Evolutionary conservation across 2,113 vertebrate species (phyloP), one percentile per base, ranked within the genome.

Genomic region (Agapornis roseicollis): DNA sequence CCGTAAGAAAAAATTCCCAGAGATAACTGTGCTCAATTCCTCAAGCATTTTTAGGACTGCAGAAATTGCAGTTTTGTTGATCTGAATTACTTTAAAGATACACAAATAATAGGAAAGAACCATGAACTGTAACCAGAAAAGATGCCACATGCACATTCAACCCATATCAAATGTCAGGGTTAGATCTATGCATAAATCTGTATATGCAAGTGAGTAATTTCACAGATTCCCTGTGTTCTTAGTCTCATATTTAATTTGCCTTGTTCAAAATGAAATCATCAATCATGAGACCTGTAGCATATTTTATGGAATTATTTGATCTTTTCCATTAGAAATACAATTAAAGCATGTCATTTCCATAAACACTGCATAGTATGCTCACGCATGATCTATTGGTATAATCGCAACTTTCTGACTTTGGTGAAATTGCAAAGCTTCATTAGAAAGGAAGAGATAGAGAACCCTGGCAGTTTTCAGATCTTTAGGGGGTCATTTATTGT

Each of bases 281-380:
- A 69, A 2, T 95, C 92, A 91, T 24, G 56, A 91, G 79, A 72
- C n/a, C 58, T 58, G 31, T 13, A 76, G 33, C 65, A 49, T 79
- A 85, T 77, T 91, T 96, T 58, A 89, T 31, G 28, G 60, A 83
- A 88, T 95, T 96, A 84, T 80, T 76, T 93, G 37, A 85, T 88
- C 49, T 81, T 79, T 92, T 46, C 50, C 56, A 89, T 91, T 94
- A 93, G 72, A 96, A 94, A 85, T 66, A 90, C 69, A 93, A 95
- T 96, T 93, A 97, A 86, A 78, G 14, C 44, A 56, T 58, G 71
- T 90, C 73, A 80, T 29, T 92, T 92, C 46, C 44, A 71, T 46
- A 64, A 64, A 80, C 73, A 74, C 25, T 18, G 23, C 52, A 60
- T 78, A 42, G 5, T 80, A 84, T 28, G 66, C 72, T 72, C 58